Conservation (phyloP, 2,888 invertebrate species). For the Aporophyla nigra region DNA sequence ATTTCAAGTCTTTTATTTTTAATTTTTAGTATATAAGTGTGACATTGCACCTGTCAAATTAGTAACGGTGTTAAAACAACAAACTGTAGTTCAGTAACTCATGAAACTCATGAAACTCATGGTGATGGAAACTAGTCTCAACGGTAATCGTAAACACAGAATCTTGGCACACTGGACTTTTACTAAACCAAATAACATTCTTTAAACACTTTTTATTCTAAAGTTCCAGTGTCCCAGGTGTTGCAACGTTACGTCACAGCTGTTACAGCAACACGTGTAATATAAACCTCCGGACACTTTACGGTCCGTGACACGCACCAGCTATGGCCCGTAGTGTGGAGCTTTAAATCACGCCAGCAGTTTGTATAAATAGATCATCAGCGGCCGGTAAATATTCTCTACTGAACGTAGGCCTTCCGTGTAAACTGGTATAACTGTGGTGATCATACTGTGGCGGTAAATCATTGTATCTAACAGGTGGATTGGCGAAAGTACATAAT, state of each 20-base stretch:
- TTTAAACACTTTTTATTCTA: background rate
- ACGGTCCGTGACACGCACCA: slow-evolving; percentile 57
- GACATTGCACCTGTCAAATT: no score
- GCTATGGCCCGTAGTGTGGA: slow-evolving; percentile 10
- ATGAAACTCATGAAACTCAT: no score
- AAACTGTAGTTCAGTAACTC: no score
- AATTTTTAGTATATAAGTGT: no score
- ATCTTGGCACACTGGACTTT: background rate
- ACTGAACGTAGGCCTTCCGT: slow-evolving; percentile 21
- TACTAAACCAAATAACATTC: background rate
- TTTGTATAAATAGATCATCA: slow-evolving; percentile 62
- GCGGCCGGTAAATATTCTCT: slow-evolving; percentile 53
- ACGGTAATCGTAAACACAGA: background rate
- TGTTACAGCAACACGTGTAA: slow-evolving; percentile 40
- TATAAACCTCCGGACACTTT: slow-evolving; percentile 42
- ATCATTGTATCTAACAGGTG: slow-evolving; percentile 29
- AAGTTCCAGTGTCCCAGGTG: background rate
- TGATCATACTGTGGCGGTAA: slow-evolving; percentile 29
- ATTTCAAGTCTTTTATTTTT: no score
- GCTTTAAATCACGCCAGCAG: slow-evolving; percentile 56
- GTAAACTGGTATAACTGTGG: slow-evolving; percentile 36
- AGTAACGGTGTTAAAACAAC: no score
- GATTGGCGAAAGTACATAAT: slow-evolving; percentile 6
- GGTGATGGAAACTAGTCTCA: background rate
- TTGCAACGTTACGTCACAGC: slow-evolving; percentile 22